A percentile compares a stretch with the other conserved stretches of the same genome.
These are phyloP conservation scores for Acanthochromis polyacanthus DNA, from an alignment of 2,113 vertebrate genomes.

Conservation along the genomic window DNA sequence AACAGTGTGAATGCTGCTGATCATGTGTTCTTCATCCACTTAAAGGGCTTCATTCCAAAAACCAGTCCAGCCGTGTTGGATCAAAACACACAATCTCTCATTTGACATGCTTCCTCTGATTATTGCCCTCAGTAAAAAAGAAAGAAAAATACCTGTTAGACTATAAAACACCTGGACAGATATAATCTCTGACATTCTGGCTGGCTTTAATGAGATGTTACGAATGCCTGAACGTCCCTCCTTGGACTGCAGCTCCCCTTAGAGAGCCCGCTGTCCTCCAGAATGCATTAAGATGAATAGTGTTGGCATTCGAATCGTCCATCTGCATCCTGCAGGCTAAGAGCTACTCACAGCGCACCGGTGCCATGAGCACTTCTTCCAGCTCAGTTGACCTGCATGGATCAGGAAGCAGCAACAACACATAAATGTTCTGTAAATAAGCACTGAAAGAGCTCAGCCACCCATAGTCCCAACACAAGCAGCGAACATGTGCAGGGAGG, in stretches of 20 bases:
- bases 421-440: slow-evolving; percentile 2
- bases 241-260: not conserved
- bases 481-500: not conserved
- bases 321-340: not conserved
- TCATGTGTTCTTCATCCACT: not conserved
- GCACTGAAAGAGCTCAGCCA: slow-evolving; percentile 15
- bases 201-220: not conserved
- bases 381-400: slow-evolving; percentile 21
- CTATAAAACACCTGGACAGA: not conserved
- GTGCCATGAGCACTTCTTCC: not conserved
- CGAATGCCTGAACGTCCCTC: not conserved
- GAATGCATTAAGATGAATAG: not conserved
- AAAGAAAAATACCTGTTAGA: not conserved
- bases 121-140: slow-evolving; percentile 9
- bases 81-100: not conserved
- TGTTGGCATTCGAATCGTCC: not conserved
- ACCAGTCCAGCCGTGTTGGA: not conserved
- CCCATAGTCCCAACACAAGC: not conserved
- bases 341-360: slow-evolving; percentile 1
- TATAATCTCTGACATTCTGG: not conserved
- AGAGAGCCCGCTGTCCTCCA: not conserved
- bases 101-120: not conserved
- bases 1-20: not conserved
- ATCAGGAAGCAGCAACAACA: slow-evolving; percentile 24
- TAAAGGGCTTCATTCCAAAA: slow-evolving; percentile 23